Evolutionary conservation across 92 coral and sea anemone species (phyloP), one percentile per base, ranked within the genome.

Genomic region (Parazoanthus atlanticus): DNA sequence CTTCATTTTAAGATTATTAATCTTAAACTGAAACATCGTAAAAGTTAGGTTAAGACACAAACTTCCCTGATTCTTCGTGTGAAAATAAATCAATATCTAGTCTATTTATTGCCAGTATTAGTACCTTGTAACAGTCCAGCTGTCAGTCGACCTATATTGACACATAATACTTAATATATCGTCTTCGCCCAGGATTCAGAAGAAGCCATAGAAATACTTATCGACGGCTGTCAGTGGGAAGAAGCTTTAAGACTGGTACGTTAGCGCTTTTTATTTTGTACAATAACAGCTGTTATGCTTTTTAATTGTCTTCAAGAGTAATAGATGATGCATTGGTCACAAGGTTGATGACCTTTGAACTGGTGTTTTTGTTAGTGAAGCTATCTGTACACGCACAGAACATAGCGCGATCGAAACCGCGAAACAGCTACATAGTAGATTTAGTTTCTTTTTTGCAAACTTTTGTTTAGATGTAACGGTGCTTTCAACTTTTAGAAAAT

Each of bases 191-290:
- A 97, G 99, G 98, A 97, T 74, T 78, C 92, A 21, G 99, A 97
- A 84, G 99, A 93, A 81, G 99, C 98, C 49, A 96, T 95, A 46
- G 99, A 94, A 66, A 86, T 90, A 23, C 88, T 95, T 26, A 90
- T 97, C 19, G 98, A 95, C 17, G 99, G 98, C 10, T 86, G 91
- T 81, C 88, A 91, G 36, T 97, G 98, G 99, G 99, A 97, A 40
- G 99, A 97, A 91, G 95, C 99, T 3, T 79, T 97, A 69, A 85
- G 99, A 88, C 38, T 97, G 95, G 99, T 95, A 52, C 78, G 94
- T 52, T 38, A 9, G 17, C 17, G 72, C 81, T 41, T 80, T 8
- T 25, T 52, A 52, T 13, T 19, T 52, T 21, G 8, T 61, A 21
- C 26, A 61, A 9, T 25, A 61, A 23, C 69, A 23, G 26, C 2